A percentile compares a stretch with the other conserved stretches of the same genome.
These are phyloP conservation scores for Poecile atricapillus DNA, from an alignment of 2,113 vertebrate genomes.

Conservation along the genomic window DNA sequence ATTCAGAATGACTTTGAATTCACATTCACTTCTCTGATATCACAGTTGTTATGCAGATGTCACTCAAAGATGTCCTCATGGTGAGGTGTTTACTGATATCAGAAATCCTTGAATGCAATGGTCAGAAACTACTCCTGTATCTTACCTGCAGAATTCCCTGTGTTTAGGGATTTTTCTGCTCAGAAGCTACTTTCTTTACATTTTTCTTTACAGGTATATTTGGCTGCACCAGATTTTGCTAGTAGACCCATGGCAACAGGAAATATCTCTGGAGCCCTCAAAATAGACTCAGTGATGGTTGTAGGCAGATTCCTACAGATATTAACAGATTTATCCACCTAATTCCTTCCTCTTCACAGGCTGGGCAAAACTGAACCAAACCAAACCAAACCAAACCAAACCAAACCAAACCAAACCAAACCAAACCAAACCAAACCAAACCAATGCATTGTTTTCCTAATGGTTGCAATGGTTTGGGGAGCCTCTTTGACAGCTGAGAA, in stretches of 20 bases:
- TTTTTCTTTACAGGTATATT: not conserved
- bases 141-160: not conserved
- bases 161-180: not conserved
- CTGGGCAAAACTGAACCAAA: not conserved
- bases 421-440: not conserved
- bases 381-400: not conserved
- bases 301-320: not conserved
- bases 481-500: not conserved
- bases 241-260: not conserved
- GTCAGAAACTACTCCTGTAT: not conserved
- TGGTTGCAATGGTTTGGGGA: not conserved
- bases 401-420: not conserved
- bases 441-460: not conserved
- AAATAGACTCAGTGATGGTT: not conserved
- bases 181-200: not conserved
- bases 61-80: not conserved
- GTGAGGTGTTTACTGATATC: not conserved
- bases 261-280: not conserved
- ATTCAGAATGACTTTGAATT: not conserved
- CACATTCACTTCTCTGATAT: not conserved
- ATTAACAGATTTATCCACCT: not conserved
- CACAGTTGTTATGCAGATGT: not conserved
- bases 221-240: not conserved
- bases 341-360: not conserved
- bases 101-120: not conserved